Evolutionary conservation across 2,113 vertebrate genomes (phyloP).

Genomic region (Damaliscus lunatus): DNA sequence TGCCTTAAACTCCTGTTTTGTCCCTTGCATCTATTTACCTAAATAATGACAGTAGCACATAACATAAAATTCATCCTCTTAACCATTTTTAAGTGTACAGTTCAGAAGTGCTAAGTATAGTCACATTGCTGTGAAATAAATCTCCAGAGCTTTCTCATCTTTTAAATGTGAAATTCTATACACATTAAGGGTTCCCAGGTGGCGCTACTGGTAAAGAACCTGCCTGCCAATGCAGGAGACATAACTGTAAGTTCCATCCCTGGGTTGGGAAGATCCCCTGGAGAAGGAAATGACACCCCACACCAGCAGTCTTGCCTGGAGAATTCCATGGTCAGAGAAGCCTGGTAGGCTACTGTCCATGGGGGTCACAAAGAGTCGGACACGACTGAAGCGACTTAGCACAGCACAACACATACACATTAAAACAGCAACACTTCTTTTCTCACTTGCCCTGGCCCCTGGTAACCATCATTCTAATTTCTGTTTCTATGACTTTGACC

Average conservation of each 20-base stretch:
- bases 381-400: fast-evolving
- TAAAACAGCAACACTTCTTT: not conserved
- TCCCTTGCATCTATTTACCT: not conserved
- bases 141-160: not conserved
- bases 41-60: not conserved
- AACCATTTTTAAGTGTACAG: not conserved
- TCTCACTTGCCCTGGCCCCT: not conserved
- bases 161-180: not conserved
- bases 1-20: not conserved
- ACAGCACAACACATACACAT: not conserved
- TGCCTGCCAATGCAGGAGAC: not conserved
- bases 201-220: not conserved
- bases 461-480: not conserved
- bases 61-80: not conserved
- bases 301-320: not conserved
- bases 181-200: not conserved
- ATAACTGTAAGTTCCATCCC: not conserved
- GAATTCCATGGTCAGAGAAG: not conserved
- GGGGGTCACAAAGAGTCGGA: not conserved
- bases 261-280: not conserved
- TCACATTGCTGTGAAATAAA: not conserved
- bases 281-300: not conserved
- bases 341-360: not conserved
- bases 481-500: not conserved
- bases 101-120: not conserved